phyloP scores from a whole-genome alignment of 2,888 invertebrate species.

The Drosophila fulvimacula region DNA sequence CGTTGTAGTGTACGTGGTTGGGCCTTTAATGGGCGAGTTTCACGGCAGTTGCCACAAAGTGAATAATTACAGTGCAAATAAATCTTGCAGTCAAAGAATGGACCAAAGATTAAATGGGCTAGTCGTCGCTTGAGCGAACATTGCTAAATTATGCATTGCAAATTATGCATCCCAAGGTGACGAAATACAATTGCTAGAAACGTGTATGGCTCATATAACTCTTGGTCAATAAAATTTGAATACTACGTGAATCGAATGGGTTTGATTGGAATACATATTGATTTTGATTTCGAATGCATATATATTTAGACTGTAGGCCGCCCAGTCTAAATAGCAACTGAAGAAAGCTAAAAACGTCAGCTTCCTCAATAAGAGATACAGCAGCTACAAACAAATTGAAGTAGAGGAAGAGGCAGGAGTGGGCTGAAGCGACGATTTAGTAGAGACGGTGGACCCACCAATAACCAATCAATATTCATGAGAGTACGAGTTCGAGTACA shows the following conservation, averaged over 20 bases:
- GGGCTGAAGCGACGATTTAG: constrained; percentile 39
- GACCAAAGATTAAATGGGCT: constrained; percentile 19
- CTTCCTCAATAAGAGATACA: background rate
- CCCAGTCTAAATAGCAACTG: background rate
- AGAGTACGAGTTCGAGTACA: constrained; percentile 48
- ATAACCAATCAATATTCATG: constrained; percentile 76
- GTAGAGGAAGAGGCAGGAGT: constrained; percentile 3
- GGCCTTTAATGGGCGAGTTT: constrained; percentile 68
- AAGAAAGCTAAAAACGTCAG: background rate
- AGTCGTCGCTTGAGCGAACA: constrained; percentile 4
- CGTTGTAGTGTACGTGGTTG: constrained; percentile 32
- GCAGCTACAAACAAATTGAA: background rate
- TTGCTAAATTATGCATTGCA: constrained; percentile 4
- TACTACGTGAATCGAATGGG: background rate
- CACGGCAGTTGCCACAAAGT: constrained; percentile 69
- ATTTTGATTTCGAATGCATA: no score
- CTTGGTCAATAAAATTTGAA: background rate
- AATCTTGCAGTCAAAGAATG: constrained; percentile 54
- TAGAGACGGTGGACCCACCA: constrained; percentile 41
- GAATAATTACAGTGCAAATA: constrained; percentile 80
- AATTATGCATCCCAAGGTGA: constrained; percentile 8
- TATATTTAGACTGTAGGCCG: no score
- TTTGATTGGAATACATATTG: background rate
- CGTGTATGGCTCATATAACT: background rate
- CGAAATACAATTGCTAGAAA: background rate